Conservation (phyloP, 2,888 invertebrate genomes). For the Amiota mariae region DNA sequence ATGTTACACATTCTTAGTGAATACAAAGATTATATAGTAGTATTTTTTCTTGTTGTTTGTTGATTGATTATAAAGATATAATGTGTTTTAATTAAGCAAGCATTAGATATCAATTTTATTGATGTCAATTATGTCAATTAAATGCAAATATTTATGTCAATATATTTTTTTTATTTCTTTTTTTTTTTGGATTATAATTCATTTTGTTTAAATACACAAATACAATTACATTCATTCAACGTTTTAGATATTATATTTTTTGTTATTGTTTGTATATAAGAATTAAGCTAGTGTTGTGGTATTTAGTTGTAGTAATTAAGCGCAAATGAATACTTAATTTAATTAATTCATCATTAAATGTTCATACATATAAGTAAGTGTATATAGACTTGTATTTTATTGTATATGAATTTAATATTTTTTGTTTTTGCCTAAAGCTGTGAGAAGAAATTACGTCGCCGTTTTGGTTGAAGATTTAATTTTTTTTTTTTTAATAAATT, state of each 20-base stretch:
- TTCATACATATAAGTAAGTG: no score
- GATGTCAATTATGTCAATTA: conserved; percentile 46
- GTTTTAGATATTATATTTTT: background rate
- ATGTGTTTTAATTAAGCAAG: conserved; percentile 62
- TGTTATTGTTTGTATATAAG: conserved; percentile 18
- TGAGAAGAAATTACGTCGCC: conserved; percentile 1
- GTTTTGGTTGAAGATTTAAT: background rate
- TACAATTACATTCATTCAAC: background rate
- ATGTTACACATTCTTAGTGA: no score
- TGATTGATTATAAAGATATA: conserved; percentile 17
- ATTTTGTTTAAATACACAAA: conserved; percentile 8
- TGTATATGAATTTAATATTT: conserved; percentile 14
- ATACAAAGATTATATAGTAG: no score
- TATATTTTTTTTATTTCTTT: background rate
- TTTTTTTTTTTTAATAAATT: conserved; percentile 13
- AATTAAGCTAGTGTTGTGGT: conserved; percentile 20
- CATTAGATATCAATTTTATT: conserved; percentile 59
- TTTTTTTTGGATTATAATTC: conserved; percentile 12
- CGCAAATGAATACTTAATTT: conserved; percentile 29
- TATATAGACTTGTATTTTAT: background rate
- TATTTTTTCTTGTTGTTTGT: no score
- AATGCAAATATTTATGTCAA: conserved; percentile 3
- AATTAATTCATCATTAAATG: background rate
- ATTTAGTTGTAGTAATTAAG: conserved; percentile 15
- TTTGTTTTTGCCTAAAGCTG: background rate